These are phyloP conservation scores for Vannuccia rotundouncinata DNA, from an alignment of 2,888 invertebrate species.

Conservation along the genomic window DNA sequence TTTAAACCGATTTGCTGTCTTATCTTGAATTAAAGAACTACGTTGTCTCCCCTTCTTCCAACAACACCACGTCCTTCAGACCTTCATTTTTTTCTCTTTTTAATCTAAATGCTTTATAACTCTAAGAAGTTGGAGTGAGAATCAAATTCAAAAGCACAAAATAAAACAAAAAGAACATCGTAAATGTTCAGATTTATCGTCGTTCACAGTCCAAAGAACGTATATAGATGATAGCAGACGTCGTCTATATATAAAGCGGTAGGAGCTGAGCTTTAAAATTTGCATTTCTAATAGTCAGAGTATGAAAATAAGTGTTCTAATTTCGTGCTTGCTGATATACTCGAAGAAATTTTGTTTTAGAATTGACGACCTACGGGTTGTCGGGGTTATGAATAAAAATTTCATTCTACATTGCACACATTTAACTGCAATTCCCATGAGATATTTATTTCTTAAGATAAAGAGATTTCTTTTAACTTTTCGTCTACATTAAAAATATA, in stretches of 20 bases:
- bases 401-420: constrained; percentile 26
- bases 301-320: constrained; percentile 17
- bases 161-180: neutral
- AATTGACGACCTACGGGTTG: constrained; percentile 3
- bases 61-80: neutral
- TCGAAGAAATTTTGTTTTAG: constrained; percentile 8
- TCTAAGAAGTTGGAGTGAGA: neutral
- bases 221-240: constrained; percentile 2
- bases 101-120: no score
- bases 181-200: neutral
- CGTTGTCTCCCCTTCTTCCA: neutral
- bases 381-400: constrained; percentile 14
- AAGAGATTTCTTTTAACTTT: neutral
- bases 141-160: constrained; percentile 13
- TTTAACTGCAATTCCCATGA: constrained; percentile 8
- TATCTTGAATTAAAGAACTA: neutral
- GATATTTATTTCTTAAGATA: constrained; percentile 23
- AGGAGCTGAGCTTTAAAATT: neutral
- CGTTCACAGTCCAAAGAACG: constrained; percentile 19
- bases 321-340: constrained; percentile 1
- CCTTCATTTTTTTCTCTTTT: neutral
- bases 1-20: constrained; percentile 26
- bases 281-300: neutral
- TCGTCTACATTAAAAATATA: neutral
- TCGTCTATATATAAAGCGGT: neutral